phyloP scores from a whole-genome alignment of 2,797 vertebrate genomes.

The Otolemur crassicaudatus region DNA sequence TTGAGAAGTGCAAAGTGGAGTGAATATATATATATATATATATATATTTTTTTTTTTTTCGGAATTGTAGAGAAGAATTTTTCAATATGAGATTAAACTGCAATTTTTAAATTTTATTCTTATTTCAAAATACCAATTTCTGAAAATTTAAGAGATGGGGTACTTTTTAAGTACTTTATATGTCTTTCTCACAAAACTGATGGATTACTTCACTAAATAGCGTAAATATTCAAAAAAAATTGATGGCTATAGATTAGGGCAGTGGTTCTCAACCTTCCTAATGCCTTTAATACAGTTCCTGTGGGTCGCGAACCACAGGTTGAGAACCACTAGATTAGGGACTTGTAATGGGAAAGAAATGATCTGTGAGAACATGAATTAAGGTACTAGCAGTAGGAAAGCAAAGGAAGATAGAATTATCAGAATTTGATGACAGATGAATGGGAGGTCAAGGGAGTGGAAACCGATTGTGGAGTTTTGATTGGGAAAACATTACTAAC shows the following conservation, averaged over 20 bases:
- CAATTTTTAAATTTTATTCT: not conserved
- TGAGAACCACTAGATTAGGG: not conserved
- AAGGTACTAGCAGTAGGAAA: not conserved
- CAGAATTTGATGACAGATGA: not conserved
- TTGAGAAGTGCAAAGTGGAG: not conserved
- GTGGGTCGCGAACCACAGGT: too few species aligned
- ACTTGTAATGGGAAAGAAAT: not conserved
- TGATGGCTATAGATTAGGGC: not conserved
- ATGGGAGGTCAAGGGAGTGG: not conserved
- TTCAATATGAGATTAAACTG: not conserved
- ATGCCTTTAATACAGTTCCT: too few species aligned
- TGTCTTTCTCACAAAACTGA: not conserved
- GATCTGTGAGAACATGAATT: not conserved
- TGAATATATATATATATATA: too few species aligned
- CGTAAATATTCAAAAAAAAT: not conserved
- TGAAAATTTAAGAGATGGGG: conserved; percentile 4
- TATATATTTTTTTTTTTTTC: not conserved
- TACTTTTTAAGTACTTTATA: not conserved
- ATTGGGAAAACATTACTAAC: conserved; percentile 3
- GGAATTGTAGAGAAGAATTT: not conserved
- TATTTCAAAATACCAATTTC: conserved; percentile 24
- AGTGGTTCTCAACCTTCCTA: too few species aligned
- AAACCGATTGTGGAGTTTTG: conserved; percentile 22
- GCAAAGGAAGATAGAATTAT: not conserved
- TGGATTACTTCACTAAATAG: not conserved